These are phyloP conservation scores for Girardinichthys multiradiatus DNA, from an alignment of 2,113 vertebrate genomes.

Conservation along the genomic window DNA sequence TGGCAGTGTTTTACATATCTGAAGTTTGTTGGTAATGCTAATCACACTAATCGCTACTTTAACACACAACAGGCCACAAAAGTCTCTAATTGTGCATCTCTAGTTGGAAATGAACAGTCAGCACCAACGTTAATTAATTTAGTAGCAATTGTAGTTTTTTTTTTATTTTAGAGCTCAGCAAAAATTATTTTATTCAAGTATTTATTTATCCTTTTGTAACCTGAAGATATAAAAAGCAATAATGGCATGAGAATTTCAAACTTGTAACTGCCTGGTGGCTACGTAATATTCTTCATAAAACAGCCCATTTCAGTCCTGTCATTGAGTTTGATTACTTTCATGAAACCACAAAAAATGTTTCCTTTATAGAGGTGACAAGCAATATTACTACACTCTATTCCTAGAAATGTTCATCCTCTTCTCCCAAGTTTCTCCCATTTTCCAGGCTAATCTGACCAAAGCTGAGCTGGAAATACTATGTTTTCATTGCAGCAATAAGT, in stretches of 20 bases:
- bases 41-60: no score
- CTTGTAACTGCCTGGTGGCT: neutral
- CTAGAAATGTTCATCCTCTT: conserved; percentile 28
- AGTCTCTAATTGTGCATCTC: no score
- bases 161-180: no score
- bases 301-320: neutral
- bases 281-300: neutral
- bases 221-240: neutral
- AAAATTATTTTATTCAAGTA: neutral
- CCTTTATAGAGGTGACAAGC: neutral
- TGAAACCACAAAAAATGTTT: neutral
- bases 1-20: no score
- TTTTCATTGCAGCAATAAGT: conserved; percentile 46
- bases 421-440: conserved; percentile 11
- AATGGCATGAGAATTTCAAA: neutral
- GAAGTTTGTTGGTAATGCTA: no score
- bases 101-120: no score
- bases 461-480: conserved; percentile 38
- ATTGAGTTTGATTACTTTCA: neutral
- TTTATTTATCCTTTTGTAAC: neutral
- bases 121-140: no score
- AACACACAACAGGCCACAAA: no score
- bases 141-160: no score
- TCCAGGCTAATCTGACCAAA: conserved; percentile 40
- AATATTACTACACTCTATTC: conserved; percentile 20